Conservation (phyloP, 1,140 invertebrate species). For the Drusus annulatus region DNA sequence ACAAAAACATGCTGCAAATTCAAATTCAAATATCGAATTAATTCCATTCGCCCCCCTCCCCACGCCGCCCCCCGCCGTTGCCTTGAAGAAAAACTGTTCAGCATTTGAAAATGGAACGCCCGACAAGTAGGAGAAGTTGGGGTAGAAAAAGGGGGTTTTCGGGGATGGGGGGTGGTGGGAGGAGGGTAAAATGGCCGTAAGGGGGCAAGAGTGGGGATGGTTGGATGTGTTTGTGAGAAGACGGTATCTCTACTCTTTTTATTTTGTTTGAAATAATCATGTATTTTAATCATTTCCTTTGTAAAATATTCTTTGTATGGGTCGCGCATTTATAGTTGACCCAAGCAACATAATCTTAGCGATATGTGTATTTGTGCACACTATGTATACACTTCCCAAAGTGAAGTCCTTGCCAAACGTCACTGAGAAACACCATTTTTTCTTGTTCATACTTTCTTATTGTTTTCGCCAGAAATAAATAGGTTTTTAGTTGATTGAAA, state of each 20-base stretch:
- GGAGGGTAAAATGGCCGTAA: slow-evolving; percentile 34
- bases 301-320: too few relatives aligned
- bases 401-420: too few relatives aligned
- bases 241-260: slow-evolving; percentile 40
- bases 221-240: slow-evolving; percentile 37
- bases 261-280: background rate
- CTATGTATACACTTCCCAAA: too few relatives aligned
- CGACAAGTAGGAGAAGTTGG: slow-evolving; percentile 13
- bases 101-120: slow-evolving; percentile 49
- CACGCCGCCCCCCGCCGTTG: background rate
- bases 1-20: slow-evolving; percentile 46
- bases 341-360: too few relatives aligned
- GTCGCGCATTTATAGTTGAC: too few relatives aligned
- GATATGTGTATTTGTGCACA: too few relatives aligned
- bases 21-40: slow-evolving; percentile 51
- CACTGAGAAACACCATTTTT: too few relatives aligned
- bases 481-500: too few relatives aligned
- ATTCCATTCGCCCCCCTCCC: slow-evolving; percentile 27
- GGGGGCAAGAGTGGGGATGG: slow-evolving; percentile 21
- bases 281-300: too few relatives aligned
- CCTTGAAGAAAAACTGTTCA: slow-evolving; percentile 50
- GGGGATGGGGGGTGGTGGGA: background rate
- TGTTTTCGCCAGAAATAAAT: too few relatives aligned
- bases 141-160: background rate
- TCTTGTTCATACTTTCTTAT: too few relatives aligned